These are phyloP conservation scores for Enteromius afrohamiltoni DNA, from an alignment of 2,797 vertebrate genomes.

Conservation along the genomic window DNA sequence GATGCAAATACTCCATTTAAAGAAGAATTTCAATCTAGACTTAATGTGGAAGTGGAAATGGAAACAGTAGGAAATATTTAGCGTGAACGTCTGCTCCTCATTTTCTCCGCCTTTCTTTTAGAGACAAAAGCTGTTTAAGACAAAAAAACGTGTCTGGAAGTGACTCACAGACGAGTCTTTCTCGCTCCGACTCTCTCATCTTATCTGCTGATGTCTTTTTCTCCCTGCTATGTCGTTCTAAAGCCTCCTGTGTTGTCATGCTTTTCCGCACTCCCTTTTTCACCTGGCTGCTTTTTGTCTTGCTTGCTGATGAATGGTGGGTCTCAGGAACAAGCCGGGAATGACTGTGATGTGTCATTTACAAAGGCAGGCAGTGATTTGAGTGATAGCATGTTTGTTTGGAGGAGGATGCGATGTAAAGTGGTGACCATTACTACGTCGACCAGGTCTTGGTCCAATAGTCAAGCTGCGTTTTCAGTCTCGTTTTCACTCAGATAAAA, in stretches of 20 bases:
- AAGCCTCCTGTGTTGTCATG: conserved; percentile 25
- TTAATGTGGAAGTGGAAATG: conserved; percentile 52
- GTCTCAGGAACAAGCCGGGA: conserved; percentile 65
- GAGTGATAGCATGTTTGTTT: conserved; percentile 64
- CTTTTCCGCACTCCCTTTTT: conserved; percentile 21
- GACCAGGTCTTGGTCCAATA: conserved; percentile 31
- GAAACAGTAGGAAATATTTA: conserved; percentile 41
- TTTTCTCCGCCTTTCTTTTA: conserved; percentile 22
- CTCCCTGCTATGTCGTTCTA: conserved; percentile 7
- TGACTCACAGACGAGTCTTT: conserved; percentile 5
- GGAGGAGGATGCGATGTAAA: conserved; percentile 65
- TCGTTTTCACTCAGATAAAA: conserved; percentile 25
- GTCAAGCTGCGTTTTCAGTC: conserved; percentile 26
- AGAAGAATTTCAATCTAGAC: conserved; percentile 54
- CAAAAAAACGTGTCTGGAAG: conserved; percentile 7
- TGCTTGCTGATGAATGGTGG: conserved; percentile 72
- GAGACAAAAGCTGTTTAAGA: conserved; percentile 39
- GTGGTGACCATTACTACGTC: conserved; percentile 62
- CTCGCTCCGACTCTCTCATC: conserved; percentile 14
- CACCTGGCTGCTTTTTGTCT: conserved; percentile 13
- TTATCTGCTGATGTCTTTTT: conserved; percentile 37
- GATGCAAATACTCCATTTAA: conserved; percentile 55
- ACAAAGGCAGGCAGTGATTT: conserved; percentile 51
- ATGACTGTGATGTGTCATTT: conserved; percentile 73
- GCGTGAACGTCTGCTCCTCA: conserved; percentile 12